Percentiles rank a stretch among this genome's conserved stretches.
These are phyloP conservation scores for Leptinotarsa tumamoca DNA, from an alignment of 2,888 invertebrate genomes.

Conservation along the genomic window DNA sequence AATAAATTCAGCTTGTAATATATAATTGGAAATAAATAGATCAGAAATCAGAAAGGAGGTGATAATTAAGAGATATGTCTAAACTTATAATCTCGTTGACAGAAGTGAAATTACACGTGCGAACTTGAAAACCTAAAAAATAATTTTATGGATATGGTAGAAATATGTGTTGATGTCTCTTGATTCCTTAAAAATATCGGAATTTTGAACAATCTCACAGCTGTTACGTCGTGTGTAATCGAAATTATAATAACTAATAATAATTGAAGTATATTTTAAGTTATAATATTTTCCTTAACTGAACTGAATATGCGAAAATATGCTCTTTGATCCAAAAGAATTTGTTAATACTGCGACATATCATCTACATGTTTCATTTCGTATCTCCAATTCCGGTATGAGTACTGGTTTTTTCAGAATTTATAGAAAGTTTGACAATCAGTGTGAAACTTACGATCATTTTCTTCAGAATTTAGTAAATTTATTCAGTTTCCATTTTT, in stretches of 20 bases:
- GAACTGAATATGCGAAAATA: no score
- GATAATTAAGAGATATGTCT: neutral
- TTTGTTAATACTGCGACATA: no score
- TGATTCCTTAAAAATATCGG: neutral
- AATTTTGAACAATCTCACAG: no score
- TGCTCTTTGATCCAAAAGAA: no score
- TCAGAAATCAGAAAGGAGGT: neutral
- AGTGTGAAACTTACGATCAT: slow-evolving; percentile 31
- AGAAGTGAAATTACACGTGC: neutral
- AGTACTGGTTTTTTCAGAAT: slow-evolving; percentile 34
- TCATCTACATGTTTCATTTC: slow-evolving; percentile 38
- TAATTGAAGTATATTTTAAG: no score
- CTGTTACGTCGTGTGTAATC: no score
- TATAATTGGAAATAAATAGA: slow-evolving; percentile 8
- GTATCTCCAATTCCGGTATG: slow-evolving; percentile 37
- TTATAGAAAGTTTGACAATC: slow-evolving; percentile 38
- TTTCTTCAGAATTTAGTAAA: slow-evolving; percentile 25
- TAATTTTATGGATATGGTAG: neutral
- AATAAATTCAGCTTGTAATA: neutral
- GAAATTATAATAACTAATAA: no score
- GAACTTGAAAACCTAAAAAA: neutral
- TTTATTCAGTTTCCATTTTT: slow-evolving; percentile 53
- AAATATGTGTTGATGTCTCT: neutral
- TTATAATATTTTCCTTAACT: no score
- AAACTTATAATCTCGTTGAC: neutral